phyloP scores from a whole-genome alignment of 2,797 vertebrate species.

The Ptychadena robeensis region DNA sequence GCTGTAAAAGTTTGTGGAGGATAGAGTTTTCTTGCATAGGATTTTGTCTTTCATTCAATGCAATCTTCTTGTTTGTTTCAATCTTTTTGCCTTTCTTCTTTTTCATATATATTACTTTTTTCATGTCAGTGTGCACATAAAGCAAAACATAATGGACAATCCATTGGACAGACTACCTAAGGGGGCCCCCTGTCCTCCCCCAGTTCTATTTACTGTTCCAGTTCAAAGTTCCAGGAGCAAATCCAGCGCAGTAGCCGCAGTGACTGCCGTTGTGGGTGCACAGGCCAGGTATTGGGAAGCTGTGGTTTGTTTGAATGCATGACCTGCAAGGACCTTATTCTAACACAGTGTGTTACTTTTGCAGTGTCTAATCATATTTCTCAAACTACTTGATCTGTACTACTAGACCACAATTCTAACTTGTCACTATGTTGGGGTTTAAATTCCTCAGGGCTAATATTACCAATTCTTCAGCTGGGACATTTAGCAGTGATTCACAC shows the following conservation, averaged over 20 bases:
- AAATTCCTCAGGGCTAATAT: background rate
- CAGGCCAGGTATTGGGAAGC: constrained; percentile 71
- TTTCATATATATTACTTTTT: background rate
- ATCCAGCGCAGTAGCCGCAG: constrained; percentile 70
- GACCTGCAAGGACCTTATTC: background rate
- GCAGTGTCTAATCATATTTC: background rate
- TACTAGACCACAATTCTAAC: background rate
- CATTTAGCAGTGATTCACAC: too few species aligned
- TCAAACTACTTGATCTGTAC: constrained; percentile 30
- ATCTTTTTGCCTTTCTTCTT: background rate
- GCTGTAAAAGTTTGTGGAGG: too few species aligned
- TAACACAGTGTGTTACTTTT: background rate
- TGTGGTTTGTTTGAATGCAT: background rate
- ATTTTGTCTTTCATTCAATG: too few species aligned
- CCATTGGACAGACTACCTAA: constrained; percentile 64
- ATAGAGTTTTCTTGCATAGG: too few species aligned
- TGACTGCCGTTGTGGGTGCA: constrained; percentile 73
- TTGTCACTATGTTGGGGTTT: background rate
- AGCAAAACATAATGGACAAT: constrained; percentile 65
- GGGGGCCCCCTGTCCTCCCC: constrained; percentile 56
- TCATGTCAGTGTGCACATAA: constrained; percentile 41
- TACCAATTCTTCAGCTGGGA: too few species aligned
- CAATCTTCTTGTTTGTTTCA: background rate
- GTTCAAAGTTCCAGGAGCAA: constrained; percentile 68
- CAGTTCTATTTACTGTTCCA: constrained; percentile 63